A percentile compares a stretch with the other conserved stretches of the same genome.
Conservation (phyloP, 2,888 invertebrate species). For the Diaperis boleti region DNA sequence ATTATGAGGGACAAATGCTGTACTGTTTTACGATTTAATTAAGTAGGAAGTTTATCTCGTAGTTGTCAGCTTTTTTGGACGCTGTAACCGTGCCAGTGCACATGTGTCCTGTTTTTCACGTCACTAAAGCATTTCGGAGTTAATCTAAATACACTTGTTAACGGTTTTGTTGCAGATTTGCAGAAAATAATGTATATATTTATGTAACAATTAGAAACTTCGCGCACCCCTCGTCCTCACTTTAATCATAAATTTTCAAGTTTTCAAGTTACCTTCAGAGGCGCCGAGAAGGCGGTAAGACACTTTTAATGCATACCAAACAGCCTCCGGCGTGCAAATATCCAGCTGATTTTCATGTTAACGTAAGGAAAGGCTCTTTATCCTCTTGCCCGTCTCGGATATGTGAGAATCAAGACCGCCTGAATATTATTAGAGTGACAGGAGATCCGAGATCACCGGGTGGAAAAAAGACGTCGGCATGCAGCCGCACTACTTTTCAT, state of each 20-base stretch:
- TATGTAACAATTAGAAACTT: conserved; percentile 48
- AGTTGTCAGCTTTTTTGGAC: no score
- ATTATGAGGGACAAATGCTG: no score
- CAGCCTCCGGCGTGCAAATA: conserved; percentile 41
- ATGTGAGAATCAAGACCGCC: conserved; percentile 33
- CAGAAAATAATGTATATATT: no score
- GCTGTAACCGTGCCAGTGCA: no score
- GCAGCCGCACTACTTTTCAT: conserved; percentile 13
- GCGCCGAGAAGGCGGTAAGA: conserved; percentile 45
- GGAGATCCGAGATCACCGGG: background rate
- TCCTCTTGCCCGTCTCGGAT: conserved; percentile 35
- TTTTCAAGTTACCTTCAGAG: conserved; percentile 46
- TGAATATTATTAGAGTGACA: conserved; percentile 38
- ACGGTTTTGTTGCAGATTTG: no score
- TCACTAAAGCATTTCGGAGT: no score
- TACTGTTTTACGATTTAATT: no score
- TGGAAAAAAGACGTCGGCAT: conserved; percentile 7
- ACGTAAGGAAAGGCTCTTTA: conserved; percentile 39
- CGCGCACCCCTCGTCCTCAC: conserved; percentile 38
- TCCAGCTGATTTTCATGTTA: conserved; percentile 42
- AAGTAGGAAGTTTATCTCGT: no score
- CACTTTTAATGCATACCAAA: conserved; percentile 56
- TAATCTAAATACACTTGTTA: no score
- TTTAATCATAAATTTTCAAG: conserved; percentile 49
- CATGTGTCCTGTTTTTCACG: no score